Evolutionary conservation across 2,888 invertebrate genomes (phyloP), one percentile per base, ranked within the genome.

Genomic region (Priocnemis perturbator): DNA sequence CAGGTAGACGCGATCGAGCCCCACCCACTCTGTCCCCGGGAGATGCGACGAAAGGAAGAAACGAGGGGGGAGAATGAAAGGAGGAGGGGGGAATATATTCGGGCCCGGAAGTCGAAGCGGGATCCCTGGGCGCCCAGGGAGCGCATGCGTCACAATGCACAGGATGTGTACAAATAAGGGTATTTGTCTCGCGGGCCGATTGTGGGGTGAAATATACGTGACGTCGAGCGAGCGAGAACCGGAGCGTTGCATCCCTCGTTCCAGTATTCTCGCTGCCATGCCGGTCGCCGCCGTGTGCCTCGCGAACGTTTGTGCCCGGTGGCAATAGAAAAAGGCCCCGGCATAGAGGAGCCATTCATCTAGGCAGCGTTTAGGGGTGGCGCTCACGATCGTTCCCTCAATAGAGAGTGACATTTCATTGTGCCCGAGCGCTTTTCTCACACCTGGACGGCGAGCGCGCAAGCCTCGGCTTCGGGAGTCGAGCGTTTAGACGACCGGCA

Each of bases 141-240:
- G 74, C 45, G 47, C 69, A 73, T 72, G 74, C 81, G 67, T 76
- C 81, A 88, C 88, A 89, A 89, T 87, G 84, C 79, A 86, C 88
- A 88, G 88, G 88, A 89, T 89, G 88, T 89, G 86, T 89, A 89
- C 88, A 89, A 89, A 89, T 88, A 88, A 87, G 87, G 86, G 87
- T 86, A 86, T 88, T 87, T 87, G 87, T 88, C 85, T 86, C 84
- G 86, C 72, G 71, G 71, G 62, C 76, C 81, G 85, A 87, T 87
- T 86, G 85, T 84, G 80, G 84, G 83, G 78, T 86, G 84, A 86
- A 86, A 85, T 86, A 85, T 86, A 84, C 78, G 83, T 79, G 83
- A 85, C 77, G 84, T 83, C 86, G 85, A 85, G 87, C 81, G 82
- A 78, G 72, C 74, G 53, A 53, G 53, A 5, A 19, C 3, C 11